phyloP scores from a whole-genome alignment of 2,113 vertebrate genomes.

The Hydrolagus affinis region DNA sequence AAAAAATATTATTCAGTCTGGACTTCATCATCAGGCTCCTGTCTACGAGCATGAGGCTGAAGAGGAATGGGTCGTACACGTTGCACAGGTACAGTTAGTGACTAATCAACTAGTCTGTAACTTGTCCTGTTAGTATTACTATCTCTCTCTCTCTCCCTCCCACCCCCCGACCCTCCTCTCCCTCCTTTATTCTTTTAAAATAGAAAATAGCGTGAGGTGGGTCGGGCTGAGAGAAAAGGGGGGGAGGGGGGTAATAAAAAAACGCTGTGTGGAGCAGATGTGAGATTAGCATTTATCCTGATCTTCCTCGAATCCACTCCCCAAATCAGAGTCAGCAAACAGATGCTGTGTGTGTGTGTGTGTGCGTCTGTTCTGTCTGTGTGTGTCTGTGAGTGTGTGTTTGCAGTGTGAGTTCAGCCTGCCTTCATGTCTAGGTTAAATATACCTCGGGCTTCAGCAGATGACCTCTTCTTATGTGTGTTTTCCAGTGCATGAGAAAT shows the following conservation, averaged over 20 bases:
- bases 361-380: too few species aligned
- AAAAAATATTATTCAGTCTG: conserved; percentile 41
- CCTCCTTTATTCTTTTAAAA: too few species aligned
- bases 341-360: not conserved
- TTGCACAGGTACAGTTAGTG: conserved; percentile 50
- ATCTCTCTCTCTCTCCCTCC: too few species aligned
- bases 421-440: conserved; percentile 18
- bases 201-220: conserved; percentile 12
- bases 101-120: too few species aligned
- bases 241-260: not conserved
- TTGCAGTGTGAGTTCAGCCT: conserved; percentile 7
- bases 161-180: too few species aligned
- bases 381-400: not conserved
- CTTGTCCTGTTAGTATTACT: conserved; percentile 8
- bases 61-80: conserved; percentile 55
- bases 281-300: conserved; percentile 22
- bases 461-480: not conserved
- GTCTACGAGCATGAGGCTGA: conserved; percentile 51
- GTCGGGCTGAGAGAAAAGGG: too few species aligned
- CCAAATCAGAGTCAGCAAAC: not conserved
- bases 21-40: conserved; percentile 51
- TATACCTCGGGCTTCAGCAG: conserved; percentile 1
- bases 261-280: too few species aligned
- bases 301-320: not conserved
- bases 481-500: conserved; percentile 5